Base-by-base conservation (phyloP, 2,113 vertebrate species). In the Phalacrocorax brasilianus region DNA sequence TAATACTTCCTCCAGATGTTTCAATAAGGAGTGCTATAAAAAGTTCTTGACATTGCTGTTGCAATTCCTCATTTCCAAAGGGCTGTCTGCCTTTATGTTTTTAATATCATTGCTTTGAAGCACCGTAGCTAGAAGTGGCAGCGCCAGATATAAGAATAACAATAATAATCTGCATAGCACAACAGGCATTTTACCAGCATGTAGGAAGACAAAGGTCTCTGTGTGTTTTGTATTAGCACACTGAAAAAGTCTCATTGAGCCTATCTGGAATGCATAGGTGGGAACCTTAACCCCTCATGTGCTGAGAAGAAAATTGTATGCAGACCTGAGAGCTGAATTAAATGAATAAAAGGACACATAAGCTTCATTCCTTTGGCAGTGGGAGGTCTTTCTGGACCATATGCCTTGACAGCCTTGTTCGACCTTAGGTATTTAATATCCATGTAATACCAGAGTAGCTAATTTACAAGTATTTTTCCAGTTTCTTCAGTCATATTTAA, bases 101-200 rank as follows among this genome's bases (percentile, higher is more conserved):
- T 97, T 95, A 96, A 95, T 97, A 92, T 95, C 74, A 44, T 52
- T 82, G 84, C 96, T 97, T 97, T 97, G 97, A 95, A 97, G 97
- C 91, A 91, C 87, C 67, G 79, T 28, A 88, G 94, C 91, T 94
- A 63, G 77, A 91, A 96, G 75, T 95, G 96, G 95, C 93, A 94
- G 89, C 0, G 77, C 94, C 97, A 97, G 94, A 95, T 95, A 95
- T 94, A 97, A 95, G 95, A 97, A 95, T 85, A 95, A 96, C 82
- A 97, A 90, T 95, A 95, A 96, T 95, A 97, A 97, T 97, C 95
- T 97, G 93, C 91, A 94, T 96, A 95, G 94, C 74, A 89, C 89
- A 95, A 95, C 26, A 63, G 81, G 74, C 84, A 56, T 94, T 97
- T 94, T 90, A 97, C 78, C 84, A 92, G 93, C 81, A 28, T 85